These are phyloP conservation scores for Lepidostoma basale DNA, from an alignment of 1,140 invertebrate genomes.

Conservation along the genomic window DNA sequence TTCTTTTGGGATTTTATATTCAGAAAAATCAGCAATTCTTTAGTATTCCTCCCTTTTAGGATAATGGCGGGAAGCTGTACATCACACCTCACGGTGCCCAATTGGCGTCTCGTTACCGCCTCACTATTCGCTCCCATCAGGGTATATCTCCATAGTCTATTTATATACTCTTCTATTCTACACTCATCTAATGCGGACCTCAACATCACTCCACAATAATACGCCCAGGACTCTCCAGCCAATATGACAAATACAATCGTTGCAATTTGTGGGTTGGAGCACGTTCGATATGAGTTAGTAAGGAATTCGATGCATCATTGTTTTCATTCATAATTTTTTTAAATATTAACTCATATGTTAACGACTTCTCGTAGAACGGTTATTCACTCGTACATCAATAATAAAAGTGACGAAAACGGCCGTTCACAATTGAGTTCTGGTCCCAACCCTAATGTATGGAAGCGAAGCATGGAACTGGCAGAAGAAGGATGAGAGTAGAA, in stretches of 20 bases:
- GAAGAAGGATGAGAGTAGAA: too few species aligned
- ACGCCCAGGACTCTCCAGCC: neutral
- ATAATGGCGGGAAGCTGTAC: slow-evolving; percentile 13
- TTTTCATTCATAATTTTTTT: too few species aligned
- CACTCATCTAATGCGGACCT: neutral
- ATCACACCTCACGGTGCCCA: slow-evolving; percentile 12
- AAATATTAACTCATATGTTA: too few species aligned
- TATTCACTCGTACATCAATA: too few species aligned
- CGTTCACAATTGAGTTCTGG: too few species aligned
- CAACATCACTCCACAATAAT: neutral
- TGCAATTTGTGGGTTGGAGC: neutral
- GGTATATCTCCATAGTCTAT: neutral
- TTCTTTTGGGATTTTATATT: too few species aligned
- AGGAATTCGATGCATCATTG: too few species aligned
- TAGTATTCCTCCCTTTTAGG: neutral
- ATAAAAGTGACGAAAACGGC: too few species aligned
- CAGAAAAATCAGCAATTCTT: neutral
- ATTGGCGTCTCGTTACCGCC: slow-evolving; percentile 20
- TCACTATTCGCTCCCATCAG: too few species aligned
- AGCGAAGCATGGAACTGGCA: too few species aligned
- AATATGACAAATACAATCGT: neutral
- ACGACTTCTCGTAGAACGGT: too few species aligned
- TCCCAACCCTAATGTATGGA: too few species aligned
- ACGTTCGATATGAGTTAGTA: neutral
- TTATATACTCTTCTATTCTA: neutral